phyloP scores from a whole-genome alignment of 2,113 vertebrate species.

The Pungitius pungitius region DNA sequence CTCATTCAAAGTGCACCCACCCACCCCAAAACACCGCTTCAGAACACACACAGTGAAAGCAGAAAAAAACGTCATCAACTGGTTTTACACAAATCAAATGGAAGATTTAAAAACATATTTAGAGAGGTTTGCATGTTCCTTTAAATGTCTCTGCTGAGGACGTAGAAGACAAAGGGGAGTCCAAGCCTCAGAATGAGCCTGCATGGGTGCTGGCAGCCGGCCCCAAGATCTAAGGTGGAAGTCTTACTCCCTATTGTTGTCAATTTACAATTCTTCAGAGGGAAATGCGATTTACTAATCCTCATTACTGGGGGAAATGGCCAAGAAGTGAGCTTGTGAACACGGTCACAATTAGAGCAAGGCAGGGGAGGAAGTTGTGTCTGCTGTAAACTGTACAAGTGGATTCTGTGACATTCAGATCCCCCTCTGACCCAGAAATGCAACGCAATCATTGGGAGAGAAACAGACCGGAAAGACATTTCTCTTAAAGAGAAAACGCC shows the following conservation, averaged over 20 bases:
- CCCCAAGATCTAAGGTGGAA: conserved; percentile 52
- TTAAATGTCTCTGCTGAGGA: neutral
- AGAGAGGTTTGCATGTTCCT: neutral
- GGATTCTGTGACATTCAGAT: conserved; percentile 13
- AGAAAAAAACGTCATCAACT: neutral
- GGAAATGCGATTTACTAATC: conserved; percentile 67
- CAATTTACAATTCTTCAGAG: conserved; percentile 52
- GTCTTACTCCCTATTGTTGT: conserved; percentile 57
- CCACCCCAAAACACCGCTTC: no score
- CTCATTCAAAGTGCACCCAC: neutral
- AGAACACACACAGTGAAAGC: neutral
- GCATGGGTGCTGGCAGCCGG: conserved; percentile 44
- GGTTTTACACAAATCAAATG: neutral
- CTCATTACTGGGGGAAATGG: conserved; percentile 43
- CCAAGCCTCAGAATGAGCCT: conserved; percentile 15
- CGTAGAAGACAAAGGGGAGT: neutral
- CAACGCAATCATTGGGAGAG: neutral
- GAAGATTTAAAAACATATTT: neutral
- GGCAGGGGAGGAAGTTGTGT: conserved; percentile 14
- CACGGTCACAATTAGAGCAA: conserved; percentile 16
- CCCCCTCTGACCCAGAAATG: conserved; percentile 11
- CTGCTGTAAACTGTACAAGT: neutral
- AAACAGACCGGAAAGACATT: conserved; percentile 64
- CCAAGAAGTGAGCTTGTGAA: conserved; percentile 28
- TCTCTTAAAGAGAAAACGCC: conserved; percentile 50